phyloP scores from a whole-genome alignment of 2,113 vertebrate species.

The Hydrolagus affinis region DNA sequence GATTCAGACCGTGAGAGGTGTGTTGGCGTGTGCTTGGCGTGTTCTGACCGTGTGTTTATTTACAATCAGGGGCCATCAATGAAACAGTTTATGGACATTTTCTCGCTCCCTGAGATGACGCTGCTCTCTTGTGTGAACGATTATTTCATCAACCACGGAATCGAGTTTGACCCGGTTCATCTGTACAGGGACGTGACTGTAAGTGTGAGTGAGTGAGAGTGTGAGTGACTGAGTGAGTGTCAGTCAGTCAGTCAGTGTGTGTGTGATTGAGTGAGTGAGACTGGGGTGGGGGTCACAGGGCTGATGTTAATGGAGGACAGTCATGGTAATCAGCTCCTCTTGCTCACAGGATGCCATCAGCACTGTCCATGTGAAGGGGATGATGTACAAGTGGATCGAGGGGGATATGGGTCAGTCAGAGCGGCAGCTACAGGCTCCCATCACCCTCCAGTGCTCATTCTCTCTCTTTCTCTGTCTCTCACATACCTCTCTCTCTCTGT shows the following conservation, averaged over 20 bases:
- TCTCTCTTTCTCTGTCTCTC: too few species aligned
- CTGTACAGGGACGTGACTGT: slow-evolving; percentile 69
- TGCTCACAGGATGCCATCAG: slow-evolving; percentile 60
- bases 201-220: slow-evolving; percentile 37
- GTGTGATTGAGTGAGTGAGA: too few species aligned
- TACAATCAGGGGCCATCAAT: slow-evolving; percentile 58
- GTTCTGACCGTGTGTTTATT: neutral
- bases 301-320: too few species aligned
- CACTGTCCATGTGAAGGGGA: slow-evolving; percentile 66
- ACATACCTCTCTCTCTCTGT: neutral
- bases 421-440: neutral
- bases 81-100: slow-evolving; percentile 73
- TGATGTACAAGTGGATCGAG: slow-evolving; percentile 73
- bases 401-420: slow-evolving; percentile 61
- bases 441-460: too few species aligned
- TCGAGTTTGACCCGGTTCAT: slow-evolving; percentile 68
- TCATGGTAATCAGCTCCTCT: neutral
- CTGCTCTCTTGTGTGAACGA: slow-evolving; percentile 68
- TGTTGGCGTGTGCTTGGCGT: neutral
- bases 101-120: slow-evolving; percentile 69
- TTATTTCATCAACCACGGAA: slow-evolving; percentile 57
- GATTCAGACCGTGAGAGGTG: neutral
- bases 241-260: too few species aligned
- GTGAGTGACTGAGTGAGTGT: too few species aligned
- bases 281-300: too few species aligned